Percentiles rank a stretch among this genome's conserved stretches.
These are phyloP conservation scores for Telmatherina bonti DNA, from an alignment of 2,797 vertebrate species.

Conservation along the genomic window DNA sequence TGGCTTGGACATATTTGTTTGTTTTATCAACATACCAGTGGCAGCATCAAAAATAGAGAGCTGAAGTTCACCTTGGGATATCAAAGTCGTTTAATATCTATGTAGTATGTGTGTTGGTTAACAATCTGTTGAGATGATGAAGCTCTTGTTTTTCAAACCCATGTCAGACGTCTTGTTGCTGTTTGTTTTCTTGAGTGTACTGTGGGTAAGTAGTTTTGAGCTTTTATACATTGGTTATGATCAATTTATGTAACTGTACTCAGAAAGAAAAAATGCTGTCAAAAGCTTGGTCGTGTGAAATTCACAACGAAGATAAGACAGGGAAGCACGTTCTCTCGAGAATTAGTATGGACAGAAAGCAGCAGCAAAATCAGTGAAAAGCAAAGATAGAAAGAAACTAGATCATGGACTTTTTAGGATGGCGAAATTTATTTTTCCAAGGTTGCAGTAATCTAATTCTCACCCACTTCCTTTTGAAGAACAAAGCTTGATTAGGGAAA, in stretches of 20 bases:
- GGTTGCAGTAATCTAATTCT: background rate
- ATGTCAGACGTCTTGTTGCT: constrained; percentile 40
- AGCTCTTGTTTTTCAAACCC: constrained; percentile 45
- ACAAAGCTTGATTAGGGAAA: constrained; percentile 43
- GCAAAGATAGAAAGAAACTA: background rate
- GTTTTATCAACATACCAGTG: constrained; percentile 39
- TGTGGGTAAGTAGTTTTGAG: constrained; percentile 73
- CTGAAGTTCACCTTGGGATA: background rate
- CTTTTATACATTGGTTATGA: background rate
- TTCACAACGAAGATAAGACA: background rate
- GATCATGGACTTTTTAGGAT: constrained; percentile 33
- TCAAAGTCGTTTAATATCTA: constrained; percentile 11
- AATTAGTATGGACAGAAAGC: background rate
- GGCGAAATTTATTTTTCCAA: constrained; percentile 3
- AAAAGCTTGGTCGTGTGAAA: background rate
- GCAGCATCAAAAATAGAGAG: constrained; percentile 5
- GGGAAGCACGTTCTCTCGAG: background rate
- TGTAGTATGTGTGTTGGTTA: constrained; percentile 13
- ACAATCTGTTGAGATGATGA: constrained; percentile 13
- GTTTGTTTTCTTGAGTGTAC: constrained; percentile 47
- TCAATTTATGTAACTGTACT: background rate
- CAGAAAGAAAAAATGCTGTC: background rate
- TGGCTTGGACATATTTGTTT: constrained; percentile 19
- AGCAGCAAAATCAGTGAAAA: background rate
- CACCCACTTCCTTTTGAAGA: constrained; percentile 37